Base-by-base conservation (phyloP, 2,113 vertebrate species). In the Panurus biarmicus region DNA sequence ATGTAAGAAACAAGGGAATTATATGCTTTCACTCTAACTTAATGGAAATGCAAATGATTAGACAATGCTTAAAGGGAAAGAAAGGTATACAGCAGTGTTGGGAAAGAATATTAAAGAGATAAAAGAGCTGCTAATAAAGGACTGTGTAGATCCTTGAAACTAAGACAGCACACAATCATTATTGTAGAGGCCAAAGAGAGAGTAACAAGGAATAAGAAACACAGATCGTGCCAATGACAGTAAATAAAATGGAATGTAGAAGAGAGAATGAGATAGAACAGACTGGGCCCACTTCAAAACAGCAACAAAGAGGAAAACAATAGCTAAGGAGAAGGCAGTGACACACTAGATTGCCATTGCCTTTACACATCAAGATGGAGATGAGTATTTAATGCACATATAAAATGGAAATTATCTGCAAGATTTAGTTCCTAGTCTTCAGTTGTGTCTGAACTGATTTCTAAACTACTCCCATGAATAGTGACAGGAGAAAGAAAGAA, bases 141-240 rank as follows among this genome's bases (percentile, higher is more conserved):
- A 77, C 60, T 54, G 25, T 23, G 71, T 48, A 57, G 81, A 79
- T 80, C 44, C 71, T 85, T 70, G 77, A 91, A 94, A 91, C 36
- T 78, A 83, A 93, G 87, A 61, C 51, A 64, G 65, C 67, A 50
- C 54, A 89, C 65, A 73, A 36, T 53, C 69, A 84, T 92, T 93
- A 82, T 77, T 95, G 61, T 36, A 70, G 85, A 81, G 73, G 66
- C 87, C 78, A 79, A 76, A 95, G 65, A 88, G 45, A 77, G 53
- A 88, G 61, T 87, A 85, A 76, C 18, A 9, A 91, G 90, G 85
- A 94, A 82, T 91, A 96, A 94, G 86, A 79, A 95, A 93, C 56
- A 61, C 26, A 95, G 69, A 83, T 82, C 4, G 6, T 88, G 90
- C 77, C 89, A 96, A 75, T 67, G 44, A 80, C 72, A 91, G 75